Conservation (phyloP, 1,140 invertebrate species). For the Anastatus disparis region DNA sequence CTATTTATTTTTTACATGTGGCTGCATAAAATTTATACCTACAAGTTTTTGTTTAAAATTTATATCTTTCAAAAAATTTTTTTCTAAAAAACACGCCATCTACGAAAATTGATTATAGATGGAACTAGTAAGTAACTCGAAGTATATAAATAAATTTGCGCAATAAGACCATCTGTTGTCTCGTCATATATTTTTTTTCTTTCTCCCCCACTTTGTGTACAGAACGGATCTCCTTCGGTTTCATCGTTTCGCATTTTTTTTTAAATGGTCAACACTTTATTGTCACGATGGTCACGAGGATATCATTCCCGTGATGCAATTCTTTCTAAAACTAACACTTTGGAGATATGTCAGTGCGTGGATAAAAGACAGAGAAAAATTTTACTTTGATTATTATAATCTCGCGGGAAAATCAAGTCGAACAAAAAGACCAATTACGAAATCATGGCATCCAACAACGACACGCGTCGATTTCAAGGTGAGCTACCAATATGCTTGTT, state of each 20-base stretch:
- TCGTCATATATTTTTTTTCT: not conserved
- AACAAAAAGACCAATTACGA: not conserved
- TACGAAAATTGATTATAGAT: conserved; percentile 13
- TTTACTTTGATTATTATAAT: no score
- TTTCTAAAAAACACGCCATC: no score
- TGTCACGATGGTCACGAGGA: conserved; percentile 33
- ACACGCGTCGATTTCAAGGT: conserved; percentile 30
- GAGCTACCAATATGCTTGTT: no score
- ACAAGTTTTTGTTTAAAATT: no score
- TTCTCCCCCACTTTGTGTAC: no score
- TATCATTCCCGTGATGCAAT: conserved; percentile 29
- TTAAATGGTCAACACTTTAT: conserved; percentile 31
- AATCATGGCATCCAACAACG: conserved; percentile 28
- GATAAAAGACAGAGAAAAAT: conserved; percentile 13
- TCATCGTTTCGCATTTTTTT: not conserved
- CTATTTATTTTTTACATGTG: no score
- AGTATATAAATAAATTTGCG: not conserved
- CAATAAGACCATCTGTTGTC: not conserved
- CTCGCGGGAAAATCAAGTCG: not conserved
- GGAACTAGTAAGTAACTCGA: not conserved
- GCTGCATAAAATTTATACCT: no score
- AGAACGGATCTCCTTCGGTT: not conserved
- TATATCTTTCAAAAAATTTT: no score
- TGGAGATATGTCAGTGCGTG: not conserved
- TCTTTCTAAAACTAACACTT: conserved; percentile 4